A percentile compares a stretch with the other conserved stretches of the same genome.
phyloP scores from a whole-genome alignment of 2,113 vertebrate species.

The Lucifuga dentata region DNA sequence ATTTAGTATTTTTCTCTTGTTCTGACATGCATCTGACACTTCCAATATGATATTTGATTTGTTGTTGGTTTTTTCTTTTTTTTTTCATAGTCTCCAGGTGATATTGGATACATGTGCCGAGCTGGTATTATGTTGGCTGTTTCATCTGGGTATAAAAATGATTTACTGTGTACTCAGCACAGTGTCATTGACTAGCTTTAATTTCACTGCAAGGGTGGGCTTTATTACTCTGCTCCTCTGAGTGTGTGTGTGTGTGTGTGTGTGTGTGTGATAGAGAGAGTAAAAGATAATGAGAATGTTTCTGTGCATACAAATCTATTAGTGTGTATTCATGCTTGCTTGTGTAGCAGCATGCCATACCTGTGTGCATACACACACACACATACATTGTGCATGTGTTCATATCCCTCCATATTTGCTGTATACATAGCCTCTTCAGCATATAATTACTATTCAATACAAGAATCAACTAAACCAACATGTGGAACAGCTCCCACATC shows the following conservation, averaged over 20 bases:
- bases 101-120: conserved; percentile 75
- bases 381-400: conserved; percentile 13
- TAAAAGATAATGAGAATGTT: conserved; percentile 35
- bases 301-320: conserved; percentile 24
- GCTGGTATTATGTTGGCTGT: conserved; percentile 78
- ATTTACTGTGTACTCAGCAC: conserved; percentile 83
- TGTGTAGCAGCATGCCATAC: conserved; percentile 13
- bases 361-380: conserved; percentile 14
- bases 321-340: conserved; percentile 27
- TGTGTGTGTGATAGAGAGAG: conserved; percentile 4
- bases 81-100: conserved; percentile 72
- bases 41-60: conserved; percentile 81
- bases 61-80: conserved; percentile 48
- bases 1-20: conserved; percentile 81
- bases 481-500: conserved; percentile 15
- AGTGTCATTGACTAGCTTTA: conserved; percentile 81
- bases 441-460: conserved; percentile 40
- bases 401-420: conserved; percentile 13
- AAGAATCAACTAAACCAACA: conserved; percentile 36
- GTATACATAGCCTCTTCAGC: conserved; percentile 23
- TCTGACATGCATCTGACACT: conserved; percentile 76
- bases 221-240: conserved; percentile 73
- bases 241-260: conserved; percentile 25
- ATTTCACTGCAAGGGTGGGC: conserved; percentile 78
- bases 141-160: conserved; percentile 85